Conservation (phyloP, 2,888 invertebrate genomes). For the Drosophila pegasa region DNA sequence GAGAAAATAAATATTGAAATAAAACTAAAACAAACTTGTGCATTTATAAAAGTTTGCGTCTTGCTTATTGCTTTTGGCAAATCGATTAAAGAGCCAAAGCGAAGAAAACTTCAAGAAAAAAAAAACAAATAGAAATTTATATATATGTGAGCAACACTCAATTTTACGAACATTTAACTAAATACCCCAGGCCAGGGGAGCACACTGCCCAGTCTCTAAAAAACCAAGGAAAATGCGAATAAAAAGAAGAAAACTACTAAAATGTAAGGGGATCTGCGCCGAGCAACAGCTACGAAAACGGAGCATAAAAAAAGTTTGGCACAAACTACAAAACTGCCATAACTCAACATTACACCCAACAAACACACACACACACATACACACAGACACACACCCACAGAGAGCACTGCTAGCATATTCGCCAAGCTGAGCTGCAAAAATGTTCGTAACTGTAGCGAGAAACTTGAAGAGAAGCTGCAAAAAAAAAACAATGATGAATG, state of each 20-base stretch:
- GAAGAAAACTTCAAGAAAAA: slow-evolving; percentile 45
- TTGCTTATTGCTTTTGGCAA: slow-evolving; percentile 64
- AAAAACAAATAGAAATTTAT: background rate
- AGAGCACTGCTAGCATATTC: slow-evolving; percentile 52
- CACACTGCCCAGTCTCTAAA: background rate
- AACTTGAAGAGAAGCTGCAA: slow-evolving; percentile 37
- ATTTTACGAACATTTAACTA: slow-evolving; percentile 78
- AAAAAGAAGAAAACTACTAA: slow-evolving; percentile 8
- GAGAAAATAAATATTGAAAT: slow-evolving; percentile 19
- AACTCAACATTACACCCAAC: slow-evolving; percentile 75
- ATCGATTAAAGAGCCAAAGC: slow-evolving; percentile 65
- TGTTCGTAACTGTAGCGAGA: slow-evolving; percentile 56
- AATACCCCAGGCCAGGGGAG: slow-evolving; percentile 54
- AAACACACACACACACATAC: slow-evolving; percentile 36
- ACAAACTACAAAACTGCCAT: slow-evolving; percentile 78
- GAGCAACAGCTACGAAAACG: slow-evolving; percentile 50
- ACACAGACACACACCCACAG: slow-evolving; percentile 26
- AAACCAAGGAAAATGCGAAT: slow-evolving; percentile 5
- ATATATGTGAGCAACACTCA: slow-evolving; percentile 61
- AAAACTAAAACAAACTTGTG: slow-evolving; percentile 61
- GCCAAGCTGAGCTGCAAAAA: slow-evolving; percentile 61
- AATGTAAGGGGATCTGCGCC: slow-evolving; percentile 15
- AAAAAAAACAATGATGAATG: slow-evolving; percentile 45
- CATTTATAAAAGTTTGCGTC: slow-evolving; percentile 66
- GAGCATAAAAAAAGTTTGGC: slow-evolving; percentile 68